These are phyloP conservation scores for Manacus vitellinus DNA, from an alignment of 2,113 vertebrate species.

Conservation along the genomic window DNA sequence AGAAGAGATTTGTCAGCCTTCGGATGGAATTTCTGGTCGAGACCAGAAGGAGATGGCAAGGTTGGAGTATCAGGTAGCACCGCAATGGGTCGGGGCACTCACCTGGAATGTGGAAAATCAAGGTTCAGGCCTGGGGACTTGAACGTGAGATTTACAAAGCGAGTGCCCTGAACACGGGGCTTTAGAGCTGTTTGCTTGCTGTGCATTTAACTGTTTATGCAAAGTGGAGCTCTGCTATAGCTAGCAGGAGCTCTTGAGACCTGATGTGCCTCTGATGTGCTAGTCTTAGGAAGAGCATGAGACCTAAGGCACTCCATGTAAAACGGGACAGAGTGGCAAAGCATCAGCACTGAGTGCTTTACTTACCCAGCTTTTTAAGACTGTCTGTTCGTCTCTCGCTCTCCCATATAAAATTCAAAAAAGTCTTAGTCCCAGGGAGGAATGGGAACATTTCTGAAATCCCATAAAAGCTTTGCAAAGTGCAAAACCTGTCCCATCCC, in stretches of 20 bases:
- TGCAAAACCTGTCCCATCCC: neutral
- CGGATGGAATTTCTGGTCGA: conserved; percentile 48
- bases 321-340: neutral
- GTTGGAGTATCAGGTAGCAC: conserved; percentile 46
- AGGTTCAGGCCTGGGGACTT: conserved; percentile 37
- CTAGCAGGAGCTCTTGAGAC: neutral
- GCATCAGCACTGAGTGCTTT: neutral
- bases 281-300: neutral
- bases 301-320: neutral
- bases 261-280: neutral
- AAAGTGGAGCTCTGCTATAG: neutral
- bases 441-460: neutral
- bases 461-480: neutral
- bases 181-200: neutral
- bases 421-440: neutral
- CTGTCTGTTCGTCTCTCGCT: neutral
- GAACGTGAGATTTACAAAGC: neutral
- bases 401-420: neutral
- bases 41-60: conserved; percentile 53
- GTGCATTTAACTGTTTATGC: conserved; percentile 10
- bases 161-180: neutral
- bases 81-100: neutral
- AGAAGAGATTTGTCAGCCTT: conserved; percentile 59
- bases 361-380: neutral
- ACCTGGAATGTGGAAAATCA: conserved; percentile 70